phyloP scores from a whole-genome alignment of 2,797 vertebrate genomes.

The Falco novaeseelandiae region DNA sequence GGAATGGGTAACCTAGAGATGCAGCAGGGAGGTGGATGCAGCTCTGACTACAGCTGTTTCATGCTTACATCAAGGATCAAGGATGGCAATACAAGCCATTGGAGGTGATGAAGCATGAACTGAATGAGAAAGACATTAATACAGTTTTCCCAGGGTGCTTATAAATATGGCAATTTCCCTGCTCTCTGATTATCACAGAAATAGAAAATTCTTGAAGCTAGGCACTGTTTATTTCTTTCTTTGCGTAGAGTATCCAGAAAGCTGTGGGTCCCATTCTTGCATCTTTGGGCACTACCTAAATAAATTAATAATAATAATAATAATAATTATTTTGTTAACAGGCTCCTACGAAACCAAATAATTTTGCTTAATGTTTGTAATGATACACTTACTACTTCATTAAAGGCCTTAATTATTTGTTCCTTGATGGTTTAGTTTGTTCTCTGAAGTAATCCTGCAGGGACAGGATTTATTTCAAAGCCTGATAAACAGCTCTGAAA shows the following conservation, averaged over 20 bases:
- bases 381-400: background rate
- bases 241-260: background rate
- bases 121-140: background rate
- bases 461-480: background rate
- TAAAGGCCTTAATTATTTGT: conserved; percentile 16
- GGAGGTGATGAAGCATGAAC: background rate
- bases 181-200: background rate
- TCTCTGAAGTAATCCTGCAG: background rate
- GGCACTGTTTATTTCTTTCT: background rate
- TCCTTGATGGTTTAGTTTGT: background rate
- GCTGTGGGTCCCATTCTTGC: background rate
- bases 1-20: background rate
- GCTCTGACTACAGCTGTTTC: background rate
- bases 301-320: background rate
- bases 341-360: background rate
- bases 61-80: background rate
- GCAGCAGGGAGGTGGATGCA: background rate
- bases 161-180: background rate
- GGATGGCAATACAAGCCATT: background rate
- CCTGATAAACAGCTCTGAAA: background rate
- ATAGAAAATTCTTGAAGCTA: background rate
- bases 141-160: background rate
- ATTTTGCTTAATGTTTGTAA: background rate
- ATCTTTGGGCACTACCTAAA: background rate
- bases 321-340: background rate